Percentiles rank a stretch among this genome's conserved stretches.
These are phyloP conservation scores for Drosophila multiciliata DNA, from an alignment of 2,888 invertebrate species.

Conservation along the genomic window DNA sequence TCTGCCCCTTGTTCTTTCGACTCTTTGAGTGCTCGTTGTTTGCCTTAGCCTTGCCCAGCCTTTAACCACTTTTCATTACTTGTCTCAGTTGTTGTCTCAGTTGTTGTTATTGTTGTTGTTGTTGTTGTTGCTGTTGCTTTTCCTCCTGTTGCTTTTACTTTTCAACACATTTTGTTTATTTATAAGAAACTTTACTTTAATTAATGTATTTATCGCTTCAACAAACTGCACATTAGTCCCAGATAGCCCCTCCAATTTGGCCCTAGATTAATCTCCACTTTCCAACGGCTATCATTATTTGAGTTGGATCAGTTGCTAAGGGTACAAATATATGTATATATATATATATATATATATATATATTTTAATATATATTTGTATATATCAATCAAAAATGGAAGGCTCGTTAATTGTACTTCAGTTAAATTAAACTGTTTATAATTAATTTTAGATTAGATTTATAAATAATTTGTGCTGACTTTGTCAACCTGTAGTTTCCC, in stretches of 20 bases:
- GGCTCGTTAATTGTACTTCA: neutral
- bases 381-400: neutral
- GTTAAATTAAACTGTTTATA: neutral
- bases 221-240: slow-evolving; percentile 72
- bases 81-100: slow-evolving; percentile 3
- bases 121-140: slow-evolving; percentile 5
- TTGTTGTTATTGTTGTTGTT: slow-evolving; percentile 19
- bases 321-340: neutral
- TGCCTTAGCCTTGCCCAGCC: slow-evolving; percentile 15
- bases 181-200: slow-evolving; percentile 78
- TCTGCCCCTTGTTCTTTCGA: neutral
- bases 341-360: too few relatives aligned
- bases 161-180: slow-evolving; percentile 73
- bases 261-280: neutral
- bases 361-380: too few relatives aligned
- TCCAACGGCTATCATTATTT: neutral
- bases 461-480: too few relatives aligned
- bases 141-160: slow-evolving; percentile 37
- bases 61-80: slow-evolving; percentile 37
- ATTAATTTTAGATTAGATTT: neutral
- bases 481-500: neutral
- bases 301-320: neutral
- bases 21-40: neutral
- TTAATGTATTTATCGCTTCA: slow-evolving; percentile 81
- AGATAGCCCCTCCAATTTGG: slow-evolving; percentile 11